phyloP scores from a whole-genome alignment of 2,113 vertebrate species.

The Indicator maculatus region DNA sequence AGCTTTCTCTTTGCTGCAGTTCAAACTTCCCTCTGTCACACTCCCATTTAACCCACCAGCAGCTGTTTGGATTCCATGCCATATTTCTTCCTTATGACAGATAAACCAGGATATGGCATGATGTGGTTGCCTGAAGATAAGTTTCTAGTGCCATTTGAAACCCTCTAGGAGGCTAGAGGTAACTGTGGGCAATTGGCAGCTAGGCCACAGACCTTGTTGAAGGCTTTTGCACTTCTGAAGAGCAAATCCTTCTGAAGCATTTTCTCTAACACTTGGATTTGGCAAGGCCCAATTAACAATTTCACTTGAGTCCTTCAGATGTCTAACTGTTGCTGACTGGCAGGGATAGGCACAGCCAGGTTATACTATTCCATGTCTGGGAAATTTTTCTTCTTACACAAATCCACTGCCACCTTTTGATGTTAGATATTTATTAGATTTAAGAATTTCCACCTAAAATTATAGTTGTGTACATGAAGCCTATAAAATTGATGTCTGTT shows the following conservation, averaged over 20 bases:
- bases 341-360: background rate
- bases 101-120: background rate
- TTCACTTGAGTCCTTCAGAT: background rate
- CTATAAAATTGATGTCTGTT: background rate
- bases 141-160: background rate
- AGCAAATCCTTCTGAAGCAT: background rate
- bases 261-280: background rate
- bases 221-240: background rate
- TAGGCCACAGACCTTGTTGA: too few relatives aligned
- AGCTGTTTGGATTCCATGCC: background rate
- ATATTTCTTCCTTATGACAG: background rate
- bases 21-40: background rate
- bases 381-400: background rate
- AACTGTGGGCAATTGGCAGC: rapidly evolving
- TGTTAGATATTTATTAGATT: background rate
- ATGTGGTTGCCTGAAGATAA: background rate
- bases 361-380: background rate
- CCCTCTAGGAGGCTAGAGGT: background rate
- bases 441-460: background rate
- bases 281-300: background rate
- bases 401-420: background rate
- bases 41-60: background rate
- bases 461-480: background rate
- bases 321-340: background rate
- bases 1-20: background rate